Conservation (phyloP, 2,797 vertebrate species). For the Phataginus tetradactyla region DNA sequence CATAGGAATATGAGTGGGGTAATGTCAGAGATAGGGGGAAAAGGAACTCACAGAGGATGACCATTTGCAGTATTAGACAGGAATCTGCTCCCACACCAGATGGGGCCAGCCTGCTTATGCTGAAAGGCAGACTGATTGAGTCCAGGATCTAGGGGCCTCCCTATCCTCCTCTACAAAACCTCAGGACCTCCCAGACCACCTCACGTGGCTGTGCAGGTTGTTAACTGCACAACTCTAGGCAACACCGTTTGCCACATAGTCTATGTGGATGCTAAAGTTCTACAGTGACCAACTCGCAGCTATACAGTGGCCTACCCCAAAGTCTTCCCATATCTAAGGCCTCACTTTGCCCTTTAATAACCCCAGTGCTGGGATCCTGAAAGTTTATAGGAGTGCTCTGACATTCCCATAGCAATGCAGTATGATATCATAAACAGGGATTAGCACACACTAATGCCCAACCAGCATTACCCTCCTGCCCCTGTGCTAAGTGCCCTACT, state of each 20-base stretch:
- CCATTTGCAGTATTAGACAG: not conserved
- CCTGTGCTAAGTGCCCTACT: not conserved
- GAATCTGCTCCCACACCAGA: not conserved
- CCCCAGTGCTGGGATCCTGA: slow-evolving; percentile 66
- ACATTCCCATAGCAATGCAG: slow-evolving; percentile 85
- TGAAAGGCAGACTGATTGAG: not conserved
- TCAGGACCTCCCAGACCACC: not conserved
- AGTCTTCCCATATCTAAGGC: slow-evolving; percentile 8
- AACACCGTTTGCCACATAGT: not conserved
- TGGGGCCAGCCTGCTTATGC: not conserved
- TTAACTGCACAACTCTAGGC: not conserved
- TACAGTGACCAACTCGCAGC: not conserved
- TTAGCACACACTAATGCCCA: slow-evolving; percentile 81
- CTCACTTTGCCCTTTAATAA: slow-evolving; percentile 85
- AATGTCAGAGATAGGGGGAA: not conserved
- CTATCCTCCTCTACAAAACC: not conserved
- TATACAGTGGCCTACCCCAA: not conserved
- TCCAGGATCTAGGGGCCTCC: not conserved
- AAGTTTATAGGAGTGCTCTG: slow-evolving; percentile 78
- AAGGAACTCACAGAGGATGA: not conserved
- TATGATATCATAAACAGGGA: slow-evolving; percentile 85
- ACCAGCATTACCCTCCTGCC: slow-evolving; percentile 26
- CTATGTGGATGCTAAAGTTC: not conserved
- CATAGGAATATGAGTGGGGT: not conserved
- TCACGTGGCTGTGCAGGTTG: not conserved